Conservation (phyloP, 1,140 invertebrate genomes). For the Aricia agestis region DNA sequence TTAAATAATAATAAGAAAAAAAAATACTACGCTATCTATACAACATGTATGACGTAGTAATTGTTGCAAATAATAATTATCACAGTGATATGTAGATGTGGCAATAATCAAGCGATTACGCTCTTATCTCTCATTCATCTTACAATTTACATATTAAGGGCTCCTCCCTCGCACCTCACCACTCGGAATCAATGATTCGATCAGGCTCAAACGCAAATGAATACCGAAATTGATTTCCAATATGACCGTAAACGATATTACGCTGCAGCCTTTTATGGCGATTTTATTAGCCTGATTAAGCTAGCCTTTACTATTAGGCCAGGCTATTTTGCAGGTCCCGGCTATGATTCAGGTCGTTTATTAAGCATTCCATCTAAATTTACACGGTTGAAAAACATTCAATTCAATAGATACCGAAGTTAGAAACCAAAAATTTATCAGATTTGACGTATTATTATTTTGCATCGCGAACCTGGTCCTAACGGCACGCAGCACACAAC, state of each 20-base stretch:
- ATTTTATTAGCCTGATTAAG: not conserved
- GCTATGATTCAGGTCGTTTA: not conserved
- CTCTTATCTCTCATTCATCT: not conserved
- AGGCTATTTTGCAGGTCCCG: not conserved
- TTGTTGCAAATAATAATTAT: no score
- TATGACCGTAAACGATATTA: slow-evolving; percentile 15
- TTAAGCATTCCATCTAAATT: not conserved
- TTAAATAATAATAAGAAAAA: no score
- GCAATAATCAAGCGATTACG: not conserved
- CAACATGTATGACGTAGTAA: no score
- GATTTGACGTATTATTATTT: no score
- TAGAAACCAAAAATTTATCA: no score
- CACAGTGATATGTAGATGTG: no score
- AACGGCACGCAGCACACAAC: no score
- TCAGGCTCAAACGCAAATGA: slow-evolving; percentile 12
- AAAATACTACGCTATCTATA: no score
- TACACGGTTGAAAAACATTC: no score
- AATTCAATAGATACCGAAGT: no score
- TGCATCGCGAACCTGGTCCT: no score
- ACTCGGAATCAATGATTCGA: slow-evolving; percentile 6
- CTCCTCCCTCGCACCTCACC: not conserved
- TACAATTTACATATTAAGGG: slow-evolving; percentile 14
- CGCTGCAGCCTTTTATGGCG: not conserved
- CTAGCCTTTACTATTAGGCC: not conserved
- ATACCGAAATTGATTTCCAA: slow-evolving; percentile 16